A percentile compares a stretch with the other conserved stretches of the same genome.
Evolutionary conservation across 2,113 vertebrate species (phyloP).

Genomic region (Scortum barcoo): DNA sequence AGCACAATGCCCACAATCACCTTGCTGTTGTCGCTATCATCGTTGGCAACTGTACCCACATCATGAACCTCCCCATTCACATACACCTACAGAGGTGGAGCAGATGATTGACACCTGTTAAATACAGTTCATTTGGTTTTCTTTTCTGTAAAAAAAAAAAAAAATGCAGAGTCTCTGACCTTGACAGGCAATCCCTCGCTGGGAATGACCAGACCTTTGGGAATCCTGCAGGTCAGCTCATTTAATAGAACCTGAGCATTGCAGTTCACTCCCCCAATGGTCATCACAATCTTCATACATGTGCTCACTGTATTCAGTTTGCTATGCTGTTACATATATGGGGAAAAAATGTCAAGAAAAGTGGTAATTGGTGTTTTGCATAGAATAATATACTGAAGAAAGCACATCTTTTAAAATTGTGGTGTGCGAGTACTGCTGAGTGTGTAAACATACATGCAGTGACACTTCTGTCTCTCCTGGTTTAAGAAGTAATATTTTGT

Average conservation of each 20-base stretch:
- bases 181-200: constrained; percentile 77
- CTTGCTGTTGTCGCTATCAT: constrained; percentile 43
- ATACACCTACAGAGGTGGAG: constrained; percentile 68
- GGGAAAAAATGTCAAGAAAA: constrained; percentile 1
- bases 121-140: background rate
- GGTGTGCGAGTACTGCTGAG: background rate
- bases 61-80: constrained; percentile 82
- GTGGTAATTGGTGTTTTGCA: background rate
- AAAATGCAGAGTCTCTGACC: constrained; percentile 77
- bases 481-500: constrained; percentile 78
- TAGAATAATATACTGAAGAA: background rate
- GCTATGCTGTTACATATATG: constrained; percentile 83
- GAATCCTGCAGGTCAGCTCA: constrained; percentile 90
- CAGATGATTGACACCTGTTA: background rate
- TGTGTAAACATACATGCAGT: constrained; percentile 85
- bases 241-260: constrained; percentile 86
- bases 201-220: constrained; percentile 82
- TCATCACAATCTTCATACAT: constrained; percentile 91
- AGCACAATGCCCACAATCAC: constrained; percentile 81
- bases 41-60: constrained; percentile 86
- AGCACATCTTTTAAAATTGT: background rate
- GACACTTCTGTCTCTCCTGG: constrained; percentile 86
- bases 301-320: constrained; percentile 83
- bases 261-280: constrained; percentile 86
- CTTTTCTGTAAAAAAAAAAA: background rate